These are phyloP conservation scores for Camponotus fellah DNA, from an alignment of 2,888 invertebrate species.

Conservation along the genomic window DNA sequence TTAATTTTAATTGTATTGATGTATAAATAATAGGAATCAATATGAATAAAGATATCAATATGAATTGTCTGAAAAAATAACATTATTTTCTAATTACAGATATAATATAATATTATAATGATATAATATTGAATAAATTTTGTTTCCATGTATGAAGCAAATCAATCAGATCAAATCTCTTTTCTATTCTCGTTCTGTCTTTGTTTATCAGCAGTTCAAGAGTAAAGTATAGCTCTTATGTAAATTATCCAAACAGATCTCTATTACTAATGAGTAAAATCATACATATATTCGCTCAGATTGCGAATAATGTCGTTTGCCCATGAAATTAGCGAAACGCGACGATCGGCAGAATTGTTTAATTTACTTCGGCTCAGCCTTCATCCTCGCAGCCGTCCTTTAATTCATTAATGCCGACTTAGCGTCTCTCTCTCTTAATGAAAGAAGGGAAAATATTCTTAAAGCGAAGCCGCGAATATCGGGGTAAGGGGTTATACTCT, in stretches of 20 bases:
- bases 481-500: conserved; percentile 38
- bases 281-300: conserved; percentile 22
- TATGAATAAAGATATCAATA: not conserved
- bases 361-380: conserved; percentile 68
- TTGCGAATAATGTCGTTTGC: conserved; percentile 62
- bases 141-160: not conserved
- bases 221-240: not conserved
- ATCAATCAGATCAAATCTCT: not conserved
- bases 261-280: not conserved
- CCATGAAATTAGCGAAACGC: conserved; percentile 72
- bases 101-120: not conserved
- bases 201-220: not conserved
- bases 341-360: conserved; percentile 70
- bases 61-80: not conserved
- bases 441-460: conserved; percentile 75
- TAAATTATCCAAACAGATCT: not conserved
- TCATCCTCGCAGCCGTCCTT: conserved; percentile 70
- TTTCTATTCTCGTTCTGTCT: not conserved
- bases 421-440: conserved; percentile 61
- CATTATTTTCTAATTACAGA: not conserved
- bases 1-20: not conserved
- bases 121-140: not conserved
- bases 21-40: conserved; percentile 2
- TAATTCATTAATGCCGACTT: conserved; percentile 83
- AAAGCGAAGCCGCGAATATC: conserved; percentile 60